Percentiles rank a stretch among this genome's conserved stretches.
These are phyloP conservation scores for Melieria omissa DNA, from an alignment of 2,888 invertebrate genomes.

Conservation along the genomic window DNA sequence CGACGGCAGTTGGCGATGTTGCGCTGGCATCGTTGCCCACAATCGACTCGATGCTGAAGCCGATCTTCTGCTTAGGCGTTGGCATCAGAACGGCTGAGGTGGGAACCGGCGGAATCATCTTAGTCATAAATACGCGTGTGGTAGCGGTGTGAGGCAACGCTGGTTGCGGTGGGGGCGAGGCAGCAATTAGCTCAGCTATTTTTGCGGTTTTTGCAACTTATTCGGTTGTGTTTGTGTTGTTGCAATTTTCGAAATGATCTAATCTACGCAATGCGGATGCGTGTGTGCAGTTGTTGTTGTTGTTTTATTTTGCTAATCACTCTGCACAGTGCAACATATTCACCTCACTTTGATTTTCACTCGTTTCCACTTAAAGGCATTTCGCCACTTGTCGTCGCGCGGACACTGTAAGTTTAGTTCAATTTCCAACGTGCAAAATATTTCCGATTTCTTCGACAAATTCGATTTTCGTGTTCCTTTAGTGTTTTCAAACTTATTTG, in stretches of 20 bases:
- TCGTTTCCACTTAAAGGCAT: constrained; percentile 8
- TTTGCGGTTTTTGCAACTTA: constrained; percentile 14
- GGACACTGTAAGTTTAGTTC: no score
- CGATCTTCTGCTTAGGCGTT: constrained; percentile 89
- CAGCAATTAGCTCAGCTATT: constrained; percentile 9
- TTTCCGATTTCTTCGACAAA: no score
- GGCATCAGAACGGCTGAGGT: constrained; percentile 92
- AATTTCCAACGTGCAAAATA: no score
- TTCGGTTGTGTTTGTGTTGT: not conserved
- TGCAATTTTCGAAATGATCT: not conserved
- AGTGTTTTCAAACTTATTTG: no score
- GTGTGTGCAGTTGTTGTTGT: not conserved
- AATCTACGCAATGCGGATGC: not conserved
- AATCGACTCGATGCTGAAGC: constrained; percentile 94
- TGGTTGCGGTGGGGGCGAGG: constrained; percentile 6
- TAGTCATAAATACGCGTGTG: constrained; percentile 66
- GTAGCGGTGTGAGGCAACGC: constrained; percentile 1
- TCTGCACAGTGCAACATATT: no score
- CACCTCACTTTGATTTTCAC: no score
- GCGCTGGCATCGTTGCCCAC: constrained; percentile 75
- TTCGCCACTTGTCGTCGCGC: constrained; percentile 43
- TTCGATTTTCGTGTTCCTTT: no score
- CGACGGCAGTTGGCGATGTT: constrained; percentile 46
- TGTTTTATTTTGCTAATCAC: constrained; percentile 14
- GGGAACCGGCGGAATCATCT: constrained; percentile 95